phyloP scores from a whole-genome alignment of 1,140 invertebrate species.

The Lordiphosa collinella region DNA sequence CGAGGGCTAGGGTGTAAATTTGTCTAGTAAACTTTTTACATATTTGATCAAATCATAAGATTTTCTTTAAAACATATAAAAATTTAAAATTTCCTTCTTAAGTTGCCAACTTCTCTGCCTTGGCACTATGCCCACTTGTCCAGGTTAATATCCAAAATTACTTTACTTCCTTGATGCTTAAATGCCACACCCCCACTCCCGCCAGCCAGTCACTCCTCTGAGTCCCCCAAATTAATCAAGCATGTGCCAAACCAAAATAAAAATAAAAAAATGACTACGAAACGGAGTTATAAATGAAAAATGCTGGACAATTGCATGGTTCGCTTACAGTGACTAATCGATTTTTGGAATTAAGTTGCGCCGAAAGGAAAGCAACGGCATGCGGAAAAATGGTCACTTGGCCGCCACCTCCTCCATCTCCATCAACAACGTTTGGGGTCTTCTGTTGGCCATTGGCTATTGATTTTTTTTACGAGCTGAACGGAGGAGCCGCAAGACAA shows the following conservation, averaged over 20 bases:
- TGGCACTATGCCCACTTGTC: no score
- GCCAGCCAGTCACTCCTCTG: not conserved
- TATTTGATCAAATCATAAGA: no score
- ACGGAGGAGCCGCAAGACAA: constrained; percentile 15
- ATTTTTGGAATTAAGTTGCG: constrained; percentile 61
- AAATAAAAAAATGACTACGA: constrained; percentile 18
- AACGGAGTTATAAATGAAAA: constrained; percentile 52
- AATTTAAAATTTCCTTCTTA: no score
- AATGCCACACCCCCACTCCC: not conserved
- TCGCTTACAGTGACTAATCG: constrained; percentile 71
- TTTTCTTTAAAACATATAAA: no score
- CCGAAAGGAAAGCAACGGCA: constrained; percentile 50
- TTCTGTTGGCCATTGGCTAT: constrained; percentile 51
- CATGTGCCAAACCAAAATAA: constrained; percentile 31
- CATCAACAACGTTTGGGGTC: constrained; percentile 35
- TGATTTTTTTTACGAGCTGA: constrained; percentile 50
- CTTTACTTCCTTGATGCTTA: constrained; percentile 45
- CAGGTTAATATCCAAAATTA: constrained; percentile 16
- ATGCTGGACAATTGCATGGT: constrained; percentile 63
- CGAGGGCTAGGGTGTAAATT: no score
- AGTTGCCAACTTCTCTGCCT: not conserved
- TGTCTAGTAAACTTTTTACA: no score
- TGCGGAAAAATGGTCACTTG: constrained; percentile 44
- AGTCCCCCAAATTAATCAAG: constrained; percentile 43
- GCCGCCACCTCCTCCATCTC: constrained; percentile 18